Conservation (phyloP, 2,113 vertebrate genomes). For the Bos taurus region DNA sequence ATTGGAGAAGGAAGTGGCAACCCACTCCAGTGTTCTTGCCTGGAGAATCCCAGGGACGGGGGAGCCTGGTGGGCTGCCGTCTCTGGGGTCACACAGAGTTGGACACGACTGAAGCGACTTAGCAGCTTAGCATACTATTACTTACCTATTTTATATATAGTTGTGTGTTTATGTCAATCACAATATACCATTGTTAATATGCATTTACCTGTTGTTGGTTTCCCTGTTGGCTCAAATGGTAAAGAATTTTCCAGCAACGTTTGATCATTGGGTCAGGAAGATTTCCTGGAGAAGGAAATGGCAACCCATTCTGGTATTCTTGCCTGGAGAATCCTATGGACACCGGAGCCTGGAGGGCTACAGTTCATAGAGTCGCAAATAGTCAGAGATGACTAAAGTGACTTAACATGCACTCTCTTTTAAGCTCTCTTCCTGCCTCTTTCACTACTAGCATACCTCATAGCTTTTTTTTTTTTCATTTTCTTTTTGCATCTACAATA, state of each 20-base stretch:
- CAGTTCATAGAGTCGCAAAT: background rate
- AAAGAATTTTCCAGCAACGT: background rate
- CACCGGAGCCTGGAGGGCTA: background rate
- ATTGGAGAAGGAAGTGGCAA: too few species aligned
- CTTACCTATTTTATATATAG: background rate
- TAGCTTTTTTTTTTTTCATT: background rate
- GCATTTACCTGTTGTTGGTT: background rate
- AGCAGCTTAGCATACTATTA: background rate
- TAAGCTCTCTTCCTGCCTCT: background rate
- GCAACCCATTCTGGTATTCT: background rate
- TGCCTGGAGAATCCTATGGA: background rate
- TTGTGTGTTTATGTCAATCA: background rate
- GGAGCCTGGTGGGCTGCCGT: too few species aligned
- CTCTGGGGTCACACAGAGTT: too few species aligned
- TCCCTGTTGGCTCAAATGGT: background rate
- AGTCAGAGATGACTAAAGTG: background rate
- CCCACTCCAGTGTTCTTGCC: too few species aligned
- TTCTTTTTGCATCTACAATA: background rate
- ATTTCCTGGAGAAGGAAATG: background rate
- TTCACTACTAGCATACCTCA: background rate
- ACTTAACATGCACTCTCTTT: background rate
- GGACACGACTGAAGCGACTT: too few species aligned
- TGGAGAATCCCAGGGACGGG: too few species aligned
- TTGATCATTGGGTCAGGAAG: background rate
- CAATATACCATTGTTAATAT: background rate